Percentiles rank a stretch among this genome's conserved stretches.
These are phyloP conservation scores for Seriola quinqueradiata DNA, from an alignment of 2,113 vertebrate species.

Conservation along the genomic window DNA sequence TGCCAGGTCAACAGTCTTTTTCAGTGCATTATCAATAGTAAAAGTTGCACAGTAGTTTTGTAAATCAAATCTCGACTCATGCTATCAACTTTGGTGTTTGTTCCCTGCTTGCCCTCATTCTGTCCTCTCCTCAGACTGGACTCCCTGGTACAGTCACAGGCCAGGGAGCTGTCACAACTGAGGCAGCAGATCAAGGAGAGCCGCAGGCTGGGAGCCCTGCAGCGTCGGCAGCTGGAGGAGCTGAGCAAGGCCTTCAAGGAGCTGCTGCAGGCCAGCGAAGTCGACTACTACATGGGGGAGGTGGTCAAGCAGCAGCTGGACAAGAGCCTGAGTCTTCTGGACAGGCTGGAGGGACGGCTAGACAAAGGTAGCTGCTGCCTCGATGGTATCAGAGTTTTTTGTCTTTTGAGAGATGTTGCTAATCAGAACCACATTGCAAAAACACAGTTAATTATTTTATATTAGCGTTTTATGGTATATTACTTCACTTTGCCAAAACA, in stretches of 20 bases:
- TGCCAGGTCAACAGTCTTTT: constrained; percentile 80
- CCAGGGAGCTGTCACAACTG: constrained; percentile 90
- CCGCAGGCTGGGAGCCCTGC: constrained; percentile 84
- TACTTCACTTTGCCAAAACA: not conserved
- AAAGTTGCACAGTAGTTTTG: constrained; percentile 3
- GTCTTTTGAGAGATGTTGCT: constrained; percentile 10
- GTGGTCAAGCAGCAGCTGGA: constrained; percentile 90
- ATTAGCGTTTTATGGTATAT: not conserved
- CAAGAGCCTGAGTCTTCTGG: constrained; percentile 85
- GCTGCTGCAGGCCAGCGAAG: constrained; percentile 87
- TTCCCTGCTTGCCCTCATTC: not conserved
- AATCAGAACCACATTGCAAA: constrained; percentile 21
- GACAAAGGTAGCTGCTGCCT: constrained; percentile 80
- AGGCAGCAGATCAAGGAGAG: constrained; percentile 91
- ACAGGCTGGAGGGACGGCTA: constrained; percentile 87
- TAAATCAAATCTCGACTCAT: not conserved
- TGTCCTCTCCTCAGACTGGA: constrained; percentile 83
- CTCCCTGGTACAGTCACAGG: constrained; percentile 90
- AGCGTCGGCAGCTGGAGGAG: constrained; percentile 86
- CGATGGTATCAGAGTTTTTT: not conserved
- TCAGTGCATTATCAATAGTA: not conserved
- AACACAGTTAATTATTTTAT: constrained; percentile 1
- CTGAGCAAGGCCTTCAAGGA: constrained; percentile 89
- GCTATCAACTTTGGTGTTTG: not conserved
- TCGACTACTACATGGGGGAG: constrained; percentile 86